Evolutionary conservation across 2,113 vertebrate species (phyloP), one percentile per base, ranked within the genome.

Genomic region (Otus sunia): DNA sequence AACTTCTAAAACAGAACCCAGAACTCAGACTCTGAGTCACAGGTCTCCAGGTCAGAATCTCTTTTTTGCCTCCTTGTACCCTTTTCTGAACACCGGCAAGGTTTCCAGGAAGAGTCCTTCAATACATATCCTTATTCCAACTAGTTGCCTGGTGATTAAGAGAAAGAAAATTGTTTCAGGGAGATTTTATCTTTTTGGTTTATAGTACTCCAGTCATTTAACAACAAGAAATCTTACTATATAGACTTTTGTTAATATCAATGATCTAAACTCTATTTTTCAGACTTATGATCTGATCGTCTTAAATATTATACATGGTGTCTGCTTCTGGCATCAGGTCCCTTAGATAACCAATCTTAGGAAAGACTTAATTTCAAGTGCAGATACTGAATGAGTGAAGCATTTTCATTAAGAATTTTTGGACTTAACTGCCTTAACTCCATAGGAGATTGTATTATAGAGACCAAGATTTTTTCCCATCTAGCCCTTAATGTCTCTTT

Each of bases 251-350:
- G 11, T 7, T 56, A 88, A 36, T 50, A 45, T 53, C 15, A 49
- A 39, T 19, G 5, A 32, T 83, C 11, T 69, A 23, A 60, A 32
- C 4, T 63, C 12, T 39, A 6, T 66, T 43, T 83, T 82, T 53
- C 13, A 22, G 4, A 7, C 0, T 0, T 34, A 14, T 67, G 58
- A 63, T 5, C 1, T 67, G 62, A 63, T 5, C 1, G 4, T 29
- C 8, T 50, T 23, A 75, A 53, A 14, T 45, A 49, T 56, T 75
- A 45, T 45, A 1, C 7, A 8, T 37, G 20, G 5, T 73, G 15
- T 84, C 21, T 52, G 21, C 16, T 68, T 67, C 27, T 62, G 41
- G 4, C 5, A 73, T 18, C 9, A 59, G 7, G 8, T 64, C 32
- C 82, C 55, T 4, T 1, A 78, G 34, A 18, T 12, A 66, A 52